A percentile compares a stretch with the other conserved stretches of the same genome.
phyloP scores from a whole-genome alignment of 2,113 vertebrate species.

The Psilopsiagon aurifrons region DNA sequence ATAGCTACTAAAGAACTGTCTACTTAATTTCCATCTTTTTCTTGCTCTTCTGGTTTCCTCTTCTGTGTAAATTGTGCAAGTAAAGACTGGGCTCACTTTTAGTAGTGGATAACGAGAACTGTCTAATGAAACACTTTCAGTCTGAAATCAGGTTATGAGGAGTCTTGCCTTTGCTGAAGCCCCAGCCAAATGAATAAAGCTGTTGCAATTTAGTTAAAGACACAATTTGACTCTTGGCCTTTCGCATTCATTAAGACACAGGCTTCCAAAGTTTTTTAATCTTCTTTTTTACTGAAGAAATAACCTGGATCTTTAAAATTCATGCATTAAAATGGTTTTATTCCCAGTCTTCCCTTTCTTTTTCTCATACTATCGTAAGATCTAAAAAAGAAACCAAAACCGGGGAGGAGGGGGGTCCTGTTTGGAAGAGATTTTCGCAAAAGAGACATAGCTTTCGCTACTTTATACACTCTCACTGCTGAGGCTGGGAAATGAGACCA shows the following conservation, averaged over 20 bases:
- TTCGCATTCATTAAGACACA: not conserved
- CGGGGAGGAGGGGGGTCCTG: fast-evolving
- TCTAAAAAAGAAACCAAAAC: not conserved
- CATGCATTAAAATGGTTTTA: not conserved
- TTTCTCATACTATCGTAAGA: not conserved
- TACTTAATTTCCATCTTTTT: not conserved
- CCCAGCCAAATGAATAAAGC: not conserved
- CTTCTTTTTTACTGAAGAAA: not conserved
- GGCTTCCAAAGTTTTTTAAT: not conserved
- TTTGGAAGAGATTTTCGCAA: not conserved
- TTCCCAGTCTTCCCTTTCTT: not conserved
- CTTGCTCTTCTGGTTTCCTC: not conserved
- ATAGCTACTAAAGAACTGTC: not conserved
- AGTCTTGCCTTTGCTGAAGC: not conserved
- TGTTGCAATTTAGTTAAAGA: not conserved
- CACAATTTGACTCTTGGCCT: not conserved
- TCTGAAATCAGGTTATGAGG: not conserved
- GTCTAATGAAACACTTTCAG: not conserved
- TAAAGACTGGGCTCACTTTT: not conserved
- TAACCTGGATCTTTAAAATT: not conserved
- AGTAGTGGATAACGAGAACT: not conserved
- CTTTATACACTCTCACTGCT: not conserved
- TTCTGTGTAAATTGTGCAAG: not conserved
- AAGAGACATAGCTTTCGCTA: not conserved
- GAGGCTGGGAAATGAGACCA: not conserved